These are phyloP conservation scores for Neocrepidodera transversa DNA, from an alignment of 2,888 invertebrate genomes.

Conservation along the genomic window DNA sequence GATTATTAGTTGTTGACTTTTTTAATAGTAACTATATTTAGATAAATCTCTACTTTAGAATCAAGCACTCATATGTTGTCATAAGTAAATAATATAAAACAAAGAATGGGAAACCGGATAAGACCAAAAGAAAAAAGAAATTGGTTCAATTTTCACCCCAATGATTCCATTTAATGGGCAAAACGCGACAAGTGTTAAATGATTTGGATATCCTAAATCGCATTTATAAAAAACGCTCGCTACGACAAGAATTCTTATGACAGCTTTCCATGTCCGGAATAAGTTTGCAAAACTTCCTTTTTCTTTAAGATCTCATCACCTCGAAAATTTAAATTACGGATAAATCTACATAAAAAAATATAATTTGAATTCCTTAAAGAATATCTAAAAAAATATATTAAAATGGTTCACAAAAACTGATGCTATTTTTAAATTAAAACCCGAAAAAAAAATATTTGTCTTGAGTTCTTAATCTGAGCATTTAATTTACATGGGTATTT, in stretches of 20 bases:
- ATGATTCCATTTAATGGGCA: constrained; percentile 33
- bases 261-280: constrained; percentile 10
- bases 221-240: constrained; percentile 18
- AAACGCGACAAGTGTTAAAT: constrained; percentile 31
- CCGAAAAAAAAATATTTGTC: too few species aligned
- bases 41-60: too few species aligned
- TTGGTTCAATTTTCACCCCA: constrained; percentile 31
- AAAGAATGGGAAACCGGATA: constrained; percentile 10
- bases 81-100: constrained; percentile 18
- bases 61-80: too few species aligned
- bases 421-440: too few species aligned
- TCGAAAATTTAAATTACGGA: background rate
- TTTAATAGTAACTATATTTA: too few species aligned
- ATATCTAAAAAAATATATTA: too few species aligned
- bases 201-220: constrained; percentile 27
- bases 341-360: constrained; percentile 2
- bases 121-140: constrained; percentile 18
- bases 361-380: background rate
- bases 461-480: too few species aligned
- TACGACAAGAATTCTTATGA: constrained; percentile 16
- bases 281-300: constrained; percentile 7
- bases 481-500: too few species aligned
- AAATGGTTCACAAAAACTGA: too few species aligned
- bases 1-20: too few species aligned
- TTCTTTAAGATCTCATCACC: background rate